phyloP scores from a whole-genome alignment of 2,888 invertebrate genomes.

The Copidosoma aretas region DNA sequence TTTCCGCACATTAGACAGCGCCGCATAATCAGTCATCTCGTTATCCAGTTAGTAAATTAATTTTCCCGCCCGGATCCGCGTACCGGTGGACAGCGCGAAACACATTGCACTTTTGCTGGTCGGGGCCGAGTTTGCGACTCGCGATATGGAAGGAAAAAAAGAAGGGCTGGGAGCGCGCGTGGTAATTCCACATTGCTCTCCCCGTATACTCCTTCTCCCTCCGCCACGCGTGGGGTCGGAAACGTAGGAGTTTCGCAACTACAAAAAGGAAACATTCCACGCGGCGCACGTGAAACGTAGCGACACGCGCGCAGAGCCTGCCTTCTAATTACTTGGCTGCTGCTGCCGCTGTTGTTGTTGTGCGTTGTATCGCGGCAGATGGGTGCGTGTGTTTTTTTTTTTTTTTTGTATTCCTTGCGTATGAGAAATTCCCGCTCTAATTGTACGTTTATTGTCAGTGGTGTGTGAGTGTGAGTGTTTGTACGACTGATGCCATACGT shows the following conservation, averaged over 20 bases:
- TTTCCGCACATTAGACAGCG: too few species aligned
- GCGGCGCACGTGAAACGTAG: neutral
- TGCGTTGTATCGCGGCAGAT: slow-evolving; percentile 11
- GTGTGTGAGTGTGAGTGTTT: too few species aligned
- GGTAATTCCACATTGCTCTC: neutral
- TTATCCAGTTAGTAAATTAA: neutral
- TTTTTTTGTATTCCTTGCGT: too few species aligned
- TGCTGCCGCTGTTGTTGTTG: neutral
- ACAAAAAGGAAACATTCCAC: slow-evolving; percentile 14
- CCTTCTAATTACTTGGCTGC: slow-evolving; percentile 14
- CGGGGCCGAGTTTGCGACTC: too few species aligned
- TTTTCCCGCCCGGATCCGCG: neutral
- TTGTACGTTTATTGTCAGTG: too few species aligned
- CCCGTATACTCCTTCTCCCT: neutral
- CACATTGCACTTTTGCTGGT: too few species aligned
- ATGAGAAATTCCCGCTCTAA: too few species aligned
- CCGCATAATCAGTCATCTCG: too few species aligned
- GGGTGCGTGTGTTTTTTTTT: neutral
- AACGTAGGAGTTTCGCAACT: neutral
- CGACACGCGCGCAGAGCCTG: neutral
- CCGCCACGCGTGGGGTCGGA: neutral
- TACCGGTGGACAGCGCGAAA: neutral
- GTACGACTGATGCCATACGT: too few species aligned
- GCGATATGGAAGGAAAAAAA: too few species aligned
- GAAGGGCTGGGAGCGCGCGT: too few species aligned